Evolutionary conservation across 1,140 invertebrate species (phyloP).

Genomic region (Hypothenemus hampei): DNA sequence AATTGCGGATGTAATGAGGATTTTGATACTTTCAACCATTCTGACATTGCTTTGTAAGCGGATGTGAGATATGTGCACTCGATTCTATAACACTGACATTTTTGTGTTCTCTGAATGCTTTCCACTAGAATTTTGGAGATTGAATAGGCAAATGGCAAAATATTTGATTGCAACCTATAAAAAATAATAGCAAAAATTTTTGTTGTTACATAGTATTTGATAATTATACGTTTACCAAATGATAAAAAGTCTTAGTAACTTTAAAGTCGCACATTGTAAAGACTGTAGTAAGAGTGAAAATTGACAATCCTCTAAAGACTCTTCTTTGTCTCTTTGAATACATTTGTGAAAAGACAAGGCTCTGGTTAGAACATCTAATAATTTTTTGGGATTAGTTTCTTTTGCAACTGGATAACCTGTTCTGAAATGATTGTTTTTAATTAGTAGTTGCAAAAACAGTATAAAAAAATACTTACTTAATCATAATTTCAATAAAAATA

Average conservation of each 20-base stretch:
- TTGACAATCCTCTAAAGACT: constrained; percentile 16
- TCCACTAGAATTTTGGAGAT: constrained; percentile 27
- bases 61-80: constrained; percentile 28
- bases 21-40: constrained; percentile 30
- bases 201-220: neutral
- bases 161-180: constrained; percentile 25
- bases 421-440: constrained; percentile 19
- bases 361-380: constrained; percentile 28
- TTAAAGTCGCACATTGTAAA: constrained; percentile 22
- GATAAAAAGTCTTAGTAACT: constrained; percentile 23
- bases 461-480: constrained; percentile 22
- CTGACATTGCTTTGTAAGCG: constrained; percentile 15
- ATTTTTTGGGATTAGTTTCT: constrained; percentile 27
- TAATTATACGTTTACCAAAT: constrained; percentile 23
- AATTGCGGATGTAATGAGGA: constrained; percentile 24
- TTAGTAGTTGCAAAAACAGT: neutral
- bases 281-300: constrained; percentile 21
- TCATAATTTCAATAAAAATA: constrained; percentile 27
- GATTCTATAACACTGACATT: constrained; percentile 27
- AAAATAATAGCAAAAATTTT: constrained; percentile 2
- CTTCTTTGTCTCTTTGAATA: constrained; percentile 3
- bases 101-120: constrained; percentile 15
- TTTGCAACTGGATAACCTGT: constrained; percentile 29
- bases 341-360: constrained; percentile 27
- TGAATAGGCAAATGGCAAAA: constrained; percentile 28